Conservation (phyloP, 2,113 vertebrate species). For the Fulica atra region DNA sequence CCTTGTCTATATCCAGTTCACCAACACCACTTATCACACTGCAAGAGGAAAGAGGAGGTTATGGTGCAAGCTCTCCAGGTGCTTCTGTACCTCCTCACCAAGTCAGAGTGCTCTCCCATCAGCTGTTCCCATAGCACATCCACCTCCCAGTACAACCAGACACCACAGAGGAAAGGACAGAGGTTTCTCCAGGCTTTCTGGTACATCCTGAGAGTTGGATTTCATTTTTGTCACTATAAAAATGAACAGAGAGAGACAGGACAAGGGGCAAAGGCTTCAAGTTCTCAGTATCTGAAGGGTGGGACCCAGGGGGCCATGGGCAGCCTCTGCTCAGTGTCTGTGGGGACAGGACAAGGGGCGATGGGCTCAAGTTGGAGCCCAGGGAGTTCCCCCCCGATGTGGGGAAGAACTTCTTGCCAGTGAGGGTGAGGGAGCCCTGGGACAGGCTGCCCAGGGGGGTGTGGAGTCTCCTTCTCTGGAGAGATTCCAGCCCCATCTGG, state of each 20-base stretch:
- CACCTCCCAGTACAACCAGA: not conserved
- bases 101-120: not conserved
- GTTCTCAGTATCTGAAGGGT: no score
- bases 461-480: no score
- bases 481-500: no score
- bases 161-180: accelerated
- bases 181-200: not conserved
- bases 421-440: no score
- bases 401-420: no score
- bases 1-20: conserved; percentile 85
- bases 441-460: no score
- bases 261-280: no score
- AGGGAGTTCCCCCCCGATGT: no score
- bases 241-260: not conserved
- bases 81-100: accelerated
- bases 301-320: no score
- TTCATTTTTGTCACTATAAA: not conserved
- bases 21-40: conserved; percentile 94
- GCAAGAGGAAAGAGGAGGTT: not conserved
- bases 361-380: no score
- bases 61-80: accelerated
- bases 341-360: no score
- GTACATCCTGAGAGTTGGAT: not conserved
- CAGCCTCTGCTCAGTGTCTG: no score
- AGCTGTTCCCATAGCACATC: not conserved